Evolutionary conservation across 1,140 invertebrate species (phyloP).

Genomic region (Pollicipes pollicipes): DNA sequence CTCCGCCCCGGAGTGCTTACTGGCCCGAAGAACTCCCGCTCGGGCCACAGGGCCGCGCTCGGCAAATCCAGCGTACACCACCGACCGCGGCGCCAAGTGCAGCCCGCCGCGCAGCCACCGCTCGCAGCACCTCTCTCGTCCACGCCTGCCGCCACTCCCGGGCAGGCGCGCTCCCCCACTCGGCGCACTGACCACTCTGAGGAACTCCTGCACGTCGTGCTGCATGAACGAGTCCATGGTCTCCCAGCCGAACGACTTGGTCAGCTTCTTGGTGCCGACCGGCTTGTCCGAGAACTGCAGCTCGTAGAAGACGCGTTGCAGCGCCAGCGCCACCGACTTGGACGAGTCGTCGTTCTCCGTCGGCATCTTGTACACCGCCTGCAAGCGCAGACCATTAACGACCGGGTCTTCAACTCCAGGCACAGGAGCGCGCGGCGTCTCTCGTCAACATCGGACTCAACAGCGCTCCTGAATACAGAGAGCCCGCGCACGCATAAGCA

Average conservation of each 20-base stretch:
- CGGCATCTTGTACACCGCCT: conserved; percentile 98
- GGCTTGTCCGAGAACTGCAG: conserved; percentile 95
- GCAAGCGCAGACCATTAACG: conserved; percentile 26
- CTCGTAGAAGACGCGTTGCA: conserved; percentile 97
- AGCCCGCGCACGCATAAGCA: conserved; percentile 1
- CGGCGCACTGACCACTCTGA: neutral
- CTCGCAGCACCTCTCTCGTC: too few species aligned
- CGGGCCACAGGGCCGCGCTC: too few species aligned
- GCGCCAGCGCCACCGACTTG: conserved; percentile 85
- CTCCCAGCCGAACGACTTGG: conserved; percentile 99
- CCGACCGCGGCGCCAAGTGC: too few species aligned
- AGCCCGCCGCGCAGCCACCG: too few species aligned
- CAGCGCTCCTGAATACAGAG: neutral
- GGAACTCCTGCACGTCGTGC: conserved; percentile 58
- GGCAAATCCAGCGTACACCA: too few species aligned
- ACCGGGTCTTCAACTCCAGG: conserved; percentile 11
- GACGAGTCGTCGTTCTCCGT: conserved; percentile 95
- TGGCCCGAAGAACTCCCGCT: too few species aligned
- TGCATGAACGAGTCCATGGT: conserved; percentile 99
- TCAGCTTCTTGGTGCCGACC: conserved; percentile 97
- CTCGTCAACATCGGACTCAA: too few species aligned
- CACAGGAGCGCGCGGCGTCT: too few species aligned
- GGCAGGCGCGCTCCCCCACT: too few species aligned
- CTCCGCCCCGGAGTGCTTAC: too few species aligned
- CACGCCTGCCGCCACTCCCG: too few species aligned